A percentile compares a stretch with the other conserved stretches of the same genome.
Conservation (phyloP, 2,888 invertebrate genomes). For the Hymenopus coronatus region DNA sequence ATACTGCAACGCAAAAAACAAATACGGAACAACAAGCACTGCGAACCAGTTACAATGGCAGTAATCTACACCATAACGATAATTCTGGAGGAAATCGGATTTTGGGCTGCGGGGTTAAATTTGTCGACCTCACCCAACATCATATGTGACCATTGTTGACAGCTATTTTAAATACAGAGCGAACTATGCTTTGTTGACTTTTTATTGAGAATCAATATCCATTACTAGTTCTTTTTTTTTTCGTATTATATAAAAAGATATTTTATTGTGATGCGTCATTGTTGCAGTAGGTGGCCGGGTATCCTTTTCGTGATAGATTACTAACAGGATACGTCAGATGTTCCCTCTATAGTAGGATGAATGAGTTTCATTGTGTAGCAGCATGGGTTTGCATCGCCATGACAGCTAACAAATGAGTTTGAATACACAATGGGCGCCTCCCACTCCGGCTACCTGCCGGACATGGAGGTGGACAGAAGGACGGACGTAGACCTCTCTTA, state of each 20-base stretch:
- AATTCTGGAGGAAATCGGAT: background rate
- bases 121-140: background rate
- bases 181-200: background rate
- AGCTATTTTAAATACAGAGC: background rate
- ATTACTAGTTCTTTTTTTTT: background rate
- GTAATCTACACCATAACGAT: background rate
- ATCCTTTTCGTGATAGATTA: background rate
- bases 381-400: background rate
- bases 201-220: background rate
- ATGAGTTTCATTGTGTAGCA: constrained; percentile 1
- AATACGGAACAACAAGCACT: background rate
- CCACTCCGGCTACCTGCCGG: background rate
- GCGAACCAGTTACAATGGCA: background rate
- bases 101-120: background rate
- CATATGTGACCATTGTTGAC: background rate
- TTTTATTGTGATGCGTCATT: background rate
- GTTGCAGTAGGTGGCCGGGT: background rate
- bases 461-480: background rate
- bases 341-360: background rate
- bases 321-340: background rate
- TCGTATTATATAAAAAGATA: background rate
- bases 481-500: background rate
- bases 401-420: constrained; percentile 20
- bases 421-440: constrained; percentile 6
- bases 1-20: background rate